These are phyloP conservation scores for Nycteola revayana DNA, from an alignment of 2,888 invertebrate genomes.

Conservation along the genomic window DNA sequence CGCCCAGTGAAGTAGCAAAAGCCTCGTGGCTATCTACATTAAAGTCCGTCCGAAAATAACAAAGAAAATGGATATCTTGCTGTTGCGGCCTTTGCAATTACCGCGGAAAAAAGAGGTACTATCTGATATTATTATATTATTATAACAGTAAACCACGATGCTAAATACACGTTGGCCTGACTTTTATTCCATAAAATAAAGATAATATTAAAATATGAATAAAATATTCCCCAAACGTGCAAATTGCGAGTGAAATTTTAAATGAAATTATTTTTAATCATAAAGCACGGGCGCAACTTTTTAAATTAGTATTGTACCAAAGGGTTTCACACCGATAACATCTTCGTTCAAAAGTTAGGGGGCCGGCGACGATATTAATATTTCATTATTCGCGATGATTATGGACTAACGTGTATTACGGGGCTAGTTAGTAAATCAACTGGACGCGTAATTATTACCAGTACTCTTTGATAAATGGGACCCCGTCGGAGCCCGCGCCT, in stretches of 20 bases:
- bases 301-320: slow-evolving; percentile 23
- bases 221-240: too few species aligned
- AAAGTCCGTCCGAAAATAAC: too few species aligned
- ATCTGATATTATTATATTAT: too few species aligned
- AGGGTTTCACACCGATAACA: slow-evolving; percentile 28
- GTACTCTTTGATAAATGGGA: slow-evolving; percentile 26
- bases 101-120: too few species aligned
- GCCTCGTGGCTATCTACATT: too few species aligned
- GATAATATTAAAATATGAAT: too few species aligned
- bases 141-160: too few species aligned
- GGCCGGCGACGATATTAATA: slow-evolving; percentile 27
- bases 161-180: too few species aligned
- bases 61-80: too few species aligned
- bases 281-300: slow-evolving; percentile 19
- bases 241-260: slow-evolving; percentile 13
- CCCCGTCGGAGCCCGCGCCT: neutral
- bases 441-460: slow-evolving; percentile 35
- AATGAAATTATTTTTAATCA: slow-evolving; percentile 32
- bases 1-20: too few species aligned
- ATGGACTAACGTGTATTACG: slow-evolving; percentile 28
- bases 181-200: too few species aligned
- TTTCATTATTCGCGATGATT: slow-evolving; percentile 35
- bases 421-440: slow-evolving; percentile 41
- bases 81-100: too few species aligned
- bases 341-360: slow-evolving; percentile 24